A percentile compares a stretch with the other conserved stretches of the same genome.
Evolutionary conservation across 2,888 invertebrate species (phyloP).

Genomic region (Andrena flavipes): DNA sequence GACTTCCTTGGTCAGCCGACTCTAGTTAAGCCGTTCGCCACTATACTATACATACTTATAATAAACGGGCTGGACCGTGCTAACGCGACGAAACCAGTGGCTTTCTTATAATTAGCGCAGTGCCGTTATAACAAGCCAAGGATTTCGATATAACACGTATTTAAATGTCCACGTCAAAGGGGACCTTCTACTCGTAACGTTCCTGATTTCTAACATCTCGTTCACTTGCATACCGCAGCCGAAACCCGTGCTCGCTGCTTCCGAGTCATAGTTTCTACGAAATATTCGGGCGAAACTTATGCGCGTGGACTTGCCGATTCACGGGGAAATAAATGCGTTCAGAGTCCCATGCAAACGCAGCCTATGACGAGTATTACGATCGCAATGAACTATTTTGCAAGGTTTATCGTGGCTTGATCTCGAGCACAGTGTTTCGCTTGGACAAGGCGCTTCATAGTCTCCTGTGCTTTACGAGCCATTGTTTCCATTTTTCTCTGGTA

Average conservation of each 20-base stretch:
- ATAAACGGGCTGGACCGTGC: conserved; percentile 30
- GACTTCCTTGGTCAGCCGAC: conserved; percentile 54
- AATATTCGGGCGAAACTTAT: conserved; percentile 20
- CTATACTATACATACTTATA: background rate
- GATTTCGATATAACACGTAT: conserved; percentile 15
- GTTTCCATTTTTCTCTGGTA: conserved; percentile 38
- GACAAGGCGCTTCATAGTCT: conserved; percentile 54
- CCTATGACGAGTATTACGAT: conserved; percentile 58
- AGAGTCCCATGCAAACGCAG: conserved; percentile 18
- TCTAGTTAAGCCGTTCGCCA: conserved; percentile 24
- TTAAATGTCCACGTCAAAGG: background rate
- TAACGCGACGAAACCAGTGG: conserved; percentile 12
- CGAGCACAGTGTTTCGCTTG: conserved; percentile 50
- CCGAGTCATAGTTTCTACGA: background rate
- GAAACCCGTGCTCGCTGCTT: background rate
- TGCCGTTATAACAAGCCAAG: conserved; percentile 26
- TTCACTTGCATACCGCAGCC: background rate
- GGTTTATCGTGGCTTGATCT: conserved; percentile 66
- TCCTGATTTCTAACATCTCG: background rate
- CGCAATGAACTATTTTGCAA: conserved; percentile 69
- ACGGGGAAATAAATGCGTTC: conserved; percentile 47
- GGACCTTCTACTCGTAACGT: background rate
- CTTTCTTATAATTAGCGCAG: conserved; percentile 37
- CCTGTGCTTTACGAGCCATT: conserved; percentile 47
- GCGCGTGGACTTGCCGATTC: conserved; percentile 34